Percentiles rank a stretch among this genome's conserved stretches.
Evolutionary conservation across 1,140 invertebrate genomes (phyloP).

Genomic region (fruit fly (Drosophila melanogaster)): DNA sequence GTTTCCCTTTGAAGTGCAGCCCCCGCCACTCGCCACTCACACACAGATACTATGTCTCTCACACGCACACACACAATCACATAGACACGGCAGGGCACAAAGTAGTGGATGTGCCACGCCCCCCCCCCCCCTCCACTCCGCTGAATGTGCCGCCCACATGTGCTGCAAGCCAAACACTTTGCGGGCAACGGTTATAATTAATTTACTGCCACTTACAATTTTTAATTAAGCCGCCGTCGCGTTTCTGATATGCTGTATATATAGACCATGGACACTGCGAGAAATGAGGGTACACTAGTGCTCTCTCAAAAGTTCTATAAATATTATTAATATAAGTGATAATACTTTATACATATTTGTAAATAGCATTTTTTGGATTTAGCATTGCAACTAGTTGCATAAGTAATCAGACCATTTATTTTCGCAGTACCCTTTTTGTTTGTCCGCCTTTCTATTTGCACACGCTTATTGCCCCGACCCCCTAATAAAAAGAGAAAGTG

Average conservation of each 20-base stretch:
- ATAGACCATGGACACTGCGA: conserved; percentile 6
- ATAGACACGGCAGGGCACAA: not conserved
- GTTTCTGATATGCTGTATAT: conserved; percentile 40
- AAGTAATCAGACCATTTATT: not conserved
- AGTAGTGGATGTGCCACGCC: conserved; percentile 35
- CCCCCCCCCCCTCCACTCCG: conserved; percentile 6
- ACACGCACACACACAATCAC: conserved; percentile 6
- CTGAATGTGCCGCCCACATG: conserved; percentile 50
- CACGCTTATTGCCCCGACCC: conserved; percentile 21
- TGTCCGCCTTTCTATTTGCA: conserved; percentile 24
- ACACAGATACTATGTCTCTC: conserved; percentile 10
- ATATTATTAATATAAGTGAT: no score
- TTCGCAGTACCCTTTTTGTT: conserved; percentile 15
- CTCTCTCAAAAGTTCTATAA: no score
- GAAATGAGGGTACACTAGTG: not conserved
- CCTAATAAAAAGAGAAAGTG: conserved; percentile 21
- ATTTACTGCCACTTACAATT: conserved; percentile 82
- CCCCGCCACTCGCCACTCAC: conserved; percentile 7
- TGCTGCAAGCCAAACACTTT: conserved; percentile 78
- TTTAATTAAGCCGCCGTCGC: conserved; percentile 71
- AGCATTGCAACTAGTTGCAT: no score
- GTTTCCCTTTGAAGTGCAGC: conserved; percentile 69
- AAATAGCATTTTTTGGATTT: no score
- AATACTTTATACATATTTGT: no score
- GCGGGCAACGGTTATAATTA: conserved; percentile 75